Base-by-base conservation (phyloP, 64 coral and sea anemone genomes). In the Catalaphyllia jardinei region DNA sequence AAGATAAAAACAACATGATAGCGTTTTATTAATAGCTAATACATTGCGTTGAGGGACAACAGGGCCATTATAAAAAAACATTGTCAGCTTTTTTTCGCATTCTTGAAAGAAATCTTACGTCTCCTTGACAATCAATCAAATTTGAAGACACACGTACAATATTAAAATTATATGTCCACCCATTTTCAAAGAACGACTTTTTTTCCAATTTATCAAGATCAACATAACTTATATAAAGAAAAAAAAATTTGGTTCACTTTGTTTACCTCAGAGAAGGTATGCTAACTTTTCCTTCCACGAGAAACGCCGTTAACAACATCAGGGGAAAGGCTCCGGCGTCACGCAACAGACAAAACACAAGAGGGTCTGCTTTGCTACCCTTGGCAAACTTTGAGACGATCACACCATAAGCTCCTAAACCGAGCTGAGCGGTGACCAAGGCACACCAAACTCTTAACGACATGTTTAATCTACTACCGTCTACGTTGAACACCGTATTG, bases 321-420 rank as follows among this genome's bases (percentile, higher is more conserved):
- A 88, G 61, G 15, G 73, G 86, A 38, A 88, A 88, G 18, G 86
- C 86, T 1, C 71, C 67, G 0, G 69, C 19, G 39, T 88, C 86
- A 27, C 52, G 67, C 0, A 88, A 15, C 22, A 88, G 73, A 15
- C 86, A 75, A 29, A 88, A 88, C 42, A 88, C 71, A 7, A 88
- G 19, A 31, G 86, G 86, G 10, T 88, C 86, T 10, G 67, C 73
- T n/a, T 88, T 88, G 57, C 52, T 88, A 13, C 77, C 52, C 49
- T 88, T 88, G 2, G 86, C 86, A 77, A 88, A 88, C n/a, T 74
- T 52, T 17, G 71, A 63, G 8, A 88, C 86, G n/a, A 88, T 74
- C 27, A 88, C 73, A 6, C 86, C 86, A 88, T 88, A 88, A 28
- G 86, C 86, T 17, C 86, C 86, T 61, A 88, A 88, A 22, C 86